Base-by-base conservation (phyloP, 2,797 vertebrate species). In the Enteromius trimaculatus region DNA sequence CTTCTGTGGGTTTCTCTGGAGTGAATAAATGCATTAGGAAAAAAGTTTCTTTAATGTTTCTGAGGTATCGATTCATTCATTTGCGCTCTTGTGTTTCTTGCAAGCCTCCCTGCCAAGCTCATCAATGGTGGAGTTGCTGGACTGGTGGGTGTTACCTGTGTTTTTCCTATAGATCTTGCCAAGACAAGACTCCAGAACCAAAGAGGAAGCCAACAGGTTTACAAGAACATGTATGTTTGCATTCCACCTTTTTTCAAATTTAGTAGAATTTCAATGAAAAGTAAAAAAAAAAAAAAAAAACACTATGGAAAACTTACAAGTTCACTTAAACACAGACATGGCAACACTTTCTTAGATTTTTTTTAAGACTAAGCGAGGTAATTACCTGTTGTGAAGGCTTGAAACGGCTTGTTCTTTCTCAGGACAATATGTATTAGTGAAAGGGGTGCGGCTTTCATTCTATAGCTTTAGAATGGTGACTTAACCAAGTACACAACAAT, bases 121-220 rank as follows among this genome's bases (percentile, higher is more conserved):
- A 96, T 97, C 86, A 96, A 96, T 84, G 96, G 96, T 86, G 96
- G 96, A 80, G 89, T 95, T 83, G 96, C 96, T 70, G 96, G 96
- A 74, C 92, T 96, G 76, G 95, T 96, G 11, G 96, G 96, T 53
- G 96, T 96, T 86, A 96, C 95, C 85, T 97, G 96, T 88, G 95
- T 97, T 87, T 97, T 97, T 86, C 96, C 96, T 39, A 94, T 96
- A 1, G 96, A 96, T 87, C 92, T 96, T 86, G 95, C 95, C 84
- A 97, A 97, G 90, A 96, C 96, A 23, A 92, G 96, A 17, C 87
- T 97, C 77, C 96, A 97, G 91, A 97, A 97, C 90, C 96, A 97
- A 66, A 93, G 95, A 85, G 93, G 88, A 2, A 95, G 94, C 53
- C 95, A 96, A 86, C 93, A 92, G 80, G 86, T 95, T 66, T 97